phyloP scores from a whole-genome alignment of 2,888 invertebrate genomes.

The Oxycera nigricornis region DNA sequence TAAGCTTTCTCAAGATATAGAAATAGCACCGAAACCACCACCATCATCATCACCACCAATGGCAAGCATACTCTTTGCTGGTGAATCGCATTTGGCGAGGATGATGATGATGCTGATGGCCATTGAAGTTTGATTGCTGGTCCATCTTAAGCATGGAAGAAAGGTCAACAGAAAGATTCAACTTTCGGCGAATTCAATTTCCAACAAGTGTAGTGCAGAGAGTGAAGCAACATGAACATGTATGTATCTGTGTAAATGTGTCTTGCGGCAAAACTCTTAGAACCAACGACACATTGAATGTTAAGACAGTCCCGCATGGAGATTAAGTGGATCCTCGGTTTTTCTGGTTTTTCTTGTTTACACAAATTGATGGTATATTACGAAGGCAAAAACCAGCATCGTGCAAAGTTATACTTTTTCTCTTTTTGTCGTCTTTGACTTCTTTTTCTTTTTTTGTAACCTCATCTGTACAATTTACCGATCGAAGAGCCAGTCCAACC shows the following conservation, averaged over 20 bases:
- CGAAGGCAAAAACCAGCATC: constrained; percentile 16
- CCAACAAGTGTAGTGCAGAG: too few relatives aligned
- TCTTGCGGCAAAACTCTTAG: not conserved
- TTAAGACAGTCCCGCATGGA: not conserved
- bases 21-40: not conserved
- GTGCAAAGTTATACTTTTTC: constrained; percentile 15
- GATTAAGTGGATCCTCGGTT: constrained; percentile 12
- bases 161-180: constrained; percentile 34
- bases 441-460: too few relatives aligned
- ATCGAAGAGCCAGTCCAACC: not conserved
- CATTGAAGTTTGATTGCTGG: constrained; percentile 9
- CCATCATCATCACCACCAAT: too few relatives aligned
- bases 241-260: not conserved
- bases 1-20: not conserved
- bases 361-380: constrained; percentile 19
- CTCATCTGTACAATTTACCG: constrained; percentile 7
- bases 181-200: constrained; percentile 26
- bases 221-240: too few relatives aligned
- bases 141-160: not conserved
- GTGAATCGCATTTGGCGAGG: not conserved
- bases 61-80: not conserved
- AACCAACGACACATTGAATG: not conserved
- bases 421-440: not conserved
- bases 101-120: not conserved
- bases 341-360: constrained; percentile 39